phyloP scores from a whole-genome alignment of 1,140 invertebrate genomes.

The Ostrea denselamellosa region DNA sequence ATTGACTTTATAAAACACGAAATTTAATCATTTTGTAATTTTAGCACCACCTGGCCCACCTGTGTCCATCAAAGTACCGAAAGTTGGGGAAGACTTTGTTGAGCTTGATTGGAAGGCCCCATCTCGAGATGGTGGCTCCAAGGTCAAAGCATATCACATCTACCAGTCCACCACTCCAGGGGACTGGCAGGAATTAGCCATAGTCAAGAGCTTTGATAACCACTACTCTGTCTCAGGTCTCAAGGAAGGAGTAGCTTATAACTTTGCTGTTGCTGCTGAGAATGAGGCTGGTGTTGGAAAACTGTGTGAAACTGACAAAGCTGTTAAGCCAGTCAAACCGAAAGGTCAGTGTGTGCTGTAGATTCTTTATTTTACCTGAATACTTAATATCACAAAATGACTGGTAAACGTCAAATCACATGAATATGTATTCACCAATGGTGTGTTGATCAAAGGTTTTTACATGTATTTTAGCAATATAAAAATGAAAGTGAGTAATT shows the following conservation, averaged over 20 bases:
- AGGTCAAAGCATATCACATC: slow-evolving; percentile 82
- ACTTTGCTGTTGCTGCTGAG: slow-evolving; percentile 94
- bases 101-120: slow-evolving; percentile 96
- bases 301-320: slow-evolving; percentile 82
- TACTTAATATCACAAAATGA: no score
- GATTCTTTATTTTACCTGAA: no score
- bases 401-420: no score
- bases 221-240: slow-evolving; percentile 91
- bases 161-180: slow-evolving; percentile 73
- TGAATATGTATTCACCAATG: no score
- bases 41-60: slow-evolving; percentile 93
- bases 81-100: slow-evolving; percentile 93
- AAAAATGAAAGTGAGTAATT: no score
- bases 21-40: slow-evolving; percentile 65
- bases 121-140: slow-evolving; percentile 93
- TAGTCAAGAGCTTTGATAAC: slow-evolving; percentile 87
- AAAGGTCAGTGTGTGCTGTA: slow-evolving; percentile 63
- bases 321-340: slow-evolving; percentile 83
- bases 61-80: slow-evolving; percentile 93
- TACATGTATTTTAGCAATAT: no score
- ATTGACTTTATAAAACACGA: neutral
- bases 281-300: slow-evolving; percentile 95
- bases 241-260: slow-evolving; percentile 91
- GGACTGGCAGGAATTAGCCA: slow-evolving; percentile 71
- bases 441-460: no score